Base-by-base conservation (phyloP, 2,113 vertebrate genomes). In the Sterrhoptilus dennistouni region DNA sequence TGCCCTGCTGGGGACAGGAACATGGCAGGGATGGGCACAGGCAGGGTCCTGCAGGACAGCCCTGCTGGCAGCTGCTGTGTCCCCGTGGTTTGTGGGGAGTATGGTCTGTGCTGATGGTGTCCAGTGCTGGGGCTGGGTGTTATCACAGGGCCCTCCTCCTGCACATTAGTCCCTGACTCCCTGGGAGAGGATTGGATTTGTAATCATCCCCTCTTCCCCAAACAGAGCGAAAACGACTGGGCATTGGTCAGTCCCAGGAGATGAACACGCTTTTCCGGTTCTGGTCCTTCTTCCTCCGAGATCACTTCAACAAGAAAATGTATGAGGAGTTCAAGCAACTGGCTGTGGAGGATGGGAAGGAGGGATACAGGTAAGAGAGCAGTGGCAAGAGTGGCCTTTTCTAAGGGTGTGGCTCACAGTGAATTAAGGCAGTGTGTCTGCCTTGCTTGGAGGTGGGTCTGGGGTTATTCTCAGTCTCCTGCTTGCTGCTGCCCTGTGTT, bases 231-330 rank as follows among this genome's bases (percentile, higher is more conserved):
- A 99, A 99, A 96, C 98, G 99, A 49, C 98, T 99, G 95, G 99
- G 99, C 91, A 99, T 99, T 12, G 99, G 99, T 92, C 99, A 99
- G 71, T 99, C 99, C 81, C 99, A 99, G 98, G 99, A 99, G 97
- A 99, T 99, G 99, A 99, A 99, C 97, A 99, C 99, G 2, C 98
- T 99, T 16, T 99, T 99, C 98, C 99, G 99, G 77, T 99, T 99
- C 98, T 99, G 99, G 99, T 99, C 99, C 20, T 99, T 99, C 97
- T 99, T 99, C 98, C 98, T 99, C 90, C 98, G 99, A 74, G 99
- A 99, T 98, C 99, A 99, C 97, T 99, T 99, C 97, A 99, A 99
- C 97, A 99, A 99, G 95, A 99, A 99, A 96, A 99, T 99, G 99
- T 99, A 99, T 5, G 99, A 99, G 93, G 99, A 99, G 93, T 99